phyloP scores from a whole-genome alignment of 37 sponge, comb jelly and placozoan species.

The Crambe crambe region DNA sequence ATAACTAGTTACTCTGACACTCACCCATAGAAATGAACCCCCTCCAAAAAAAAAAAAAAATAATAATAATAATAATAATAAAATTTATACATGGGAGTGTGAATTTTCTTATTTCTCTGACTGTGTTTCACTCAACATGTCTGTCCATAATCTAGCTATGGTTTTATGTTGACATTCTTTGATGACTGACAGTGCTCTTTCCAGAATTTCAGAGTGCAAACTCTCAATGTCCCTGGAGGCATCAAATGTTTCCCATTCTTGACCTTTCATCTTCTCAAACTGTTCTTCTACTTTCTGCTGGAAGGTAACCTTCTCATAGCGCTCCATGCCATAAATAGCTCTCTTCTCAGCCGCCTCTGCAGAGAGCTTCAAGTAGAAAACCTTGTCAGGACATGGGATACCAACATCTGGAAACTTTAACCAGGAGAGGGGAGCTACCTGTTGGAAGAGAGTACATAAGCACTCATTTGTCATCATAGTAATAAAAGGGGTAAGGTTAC shows the following conservation, averaged over 20 bases:
- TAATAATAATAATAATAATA: neutral
- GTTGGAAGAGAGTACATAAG: neutral
- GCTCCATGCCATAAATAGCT: conserved; percentile 75
- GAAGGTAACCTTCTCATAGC: conserved; percentile 76
- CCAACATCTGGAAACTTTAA: conserved; percentile 82
- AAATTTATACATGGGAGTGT: too few relatives aligned
- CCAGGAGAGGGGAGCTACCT: conserved; percentile 79
- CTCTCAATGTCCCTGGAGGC: conserved; percentile 56
- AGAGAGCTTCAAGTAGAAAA: conserved; percentile 72
- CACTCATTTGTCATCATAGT: neutral
- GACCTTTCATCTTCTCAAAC: conserved; percentile 50
- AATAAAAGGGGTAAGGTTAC: conserved; percentile 32
- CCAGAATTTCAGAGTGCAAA: conserved; percentile 53
- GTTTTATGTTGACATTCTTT: neutral
- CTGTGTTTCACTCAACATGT: too few relatives aligned
- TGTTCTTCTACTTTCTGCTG: conserved; percentile 54
- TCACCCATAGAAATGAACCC: too few relatives aligned
- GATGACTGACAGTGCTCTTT: conserved; percentile 23
- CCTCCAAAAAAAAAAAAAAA: too few relatives aligned
- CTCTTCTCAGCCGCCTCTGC: conserved; percentile 56
- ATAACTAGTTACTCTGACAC: too few relatives aligned
- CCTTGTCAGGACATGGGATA: conserved; percentile 79
- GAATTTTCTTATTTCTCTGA: too few relatives aligned
- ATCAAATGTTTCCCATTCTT: conserved; percentile 64
- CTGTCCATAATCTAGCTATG: conserved; percentile 55